Evolutionary conservation across 2,888 invertebrate species (phyloP).

Genomic region (Callyntrura sp.): DNA sequence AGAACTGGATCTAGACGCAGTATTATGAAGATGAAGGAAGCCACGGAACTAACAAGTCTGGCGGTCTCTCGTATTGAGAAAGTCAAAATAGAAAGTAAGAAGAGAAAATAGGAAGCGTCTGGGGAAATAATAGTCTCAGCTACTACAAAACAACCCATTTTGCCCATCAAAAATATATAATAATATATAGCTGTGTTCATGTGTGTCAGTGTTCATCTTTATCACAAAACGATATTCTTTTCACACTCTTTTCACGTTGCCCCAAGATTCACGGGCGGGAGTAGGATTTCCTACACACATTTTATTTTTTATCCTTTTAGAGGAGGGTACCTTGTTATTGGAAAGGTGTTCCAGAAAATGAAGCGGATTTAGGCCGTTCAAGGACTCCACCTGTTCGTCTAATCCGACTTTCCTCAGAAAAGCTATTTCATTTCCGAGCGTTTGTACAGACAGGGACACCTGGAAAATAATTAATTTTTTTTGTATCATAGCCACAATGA

Average conservation of each 20-base stretch:
- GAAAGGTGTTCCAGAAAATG: slow-evolving; percentile 90
- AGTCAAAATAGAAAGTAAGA: not conserved
- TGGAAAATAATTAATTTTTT: slow-evolving; percentile 83
- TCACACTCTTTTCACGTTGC: not conserved
- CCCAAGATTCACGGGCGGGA: not conserved
- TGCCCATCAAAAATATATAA: not conserved
- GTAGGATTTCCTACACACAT: not conserved
- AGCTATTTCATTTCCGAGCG: slow-evolving; percentile 96
- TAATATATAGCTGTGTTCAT: not conserved
- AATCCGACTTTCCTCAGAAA: slow-evolving; percentile 91
- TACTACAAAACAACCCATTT: slow-evolving; percentile 9
- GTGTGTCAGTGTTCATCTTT: not conserved
- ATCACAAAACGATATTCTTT: not conserved
- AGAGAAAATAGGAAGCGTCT: not conserved
- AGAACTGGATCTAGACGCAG: slow-evolving; percentile 8
- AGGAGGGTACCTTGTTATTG: slow-evolving; percentile 92
- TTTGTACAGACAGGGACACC: slow-evolving; percentile 89
- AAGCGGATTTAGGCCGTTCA: slow-evolving; percentile 90
- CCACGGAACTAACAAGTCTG: not conserved
- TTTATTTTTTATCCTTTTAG: not conserved
- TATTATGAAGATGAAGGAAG: not conserved
- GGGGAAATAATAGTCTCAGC: not conserved
- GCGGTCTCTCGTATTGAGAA: not conserved
- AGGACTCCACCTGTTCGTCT: slow-evolving; percentile 89
- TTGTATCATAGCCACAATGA: too few relatives aligned